These are phyloP conservation scores for Sminthurinus aureus DNA, from an alignment of 2,888 invertebrate species.

Conservation along the genomic window DNA sequence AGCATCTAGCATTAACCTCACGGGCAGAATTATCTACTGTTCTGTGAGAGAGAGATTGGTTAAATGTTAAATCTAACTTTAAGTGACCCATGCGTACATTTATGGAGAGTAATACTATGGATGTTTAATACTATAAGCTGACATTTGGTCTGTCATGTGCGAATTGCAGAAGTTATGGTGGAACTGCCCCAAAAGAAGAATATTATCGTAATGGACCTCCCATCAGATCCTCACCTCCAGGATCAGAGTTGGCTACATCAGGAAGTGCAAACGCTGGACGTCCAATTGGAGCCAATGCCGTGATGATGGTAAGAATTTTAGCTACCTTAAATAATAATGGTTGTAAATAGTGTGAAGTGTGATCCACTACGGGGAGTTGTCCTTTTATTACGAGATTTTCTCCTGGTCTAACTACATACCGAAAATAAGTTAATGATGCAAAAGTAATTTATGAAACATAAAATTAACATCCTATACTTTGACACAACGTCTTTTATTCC, in stretches of 20 bases:
- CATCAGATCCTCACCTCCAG: conserved; percentile 56
- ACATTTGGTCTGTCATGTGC: neutral
- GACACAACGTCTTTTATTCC: no score
- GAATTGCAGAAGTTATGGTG: conserved; percentile 52
- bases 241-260: conserved; percentile 48
- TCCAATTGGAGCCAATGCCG: conserved; percentile 77
- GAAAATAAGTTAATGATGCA: no score
- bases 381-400: no score
- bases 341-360: no score
- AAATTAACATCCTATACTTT: no score
- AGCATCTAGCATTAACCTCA: neutral
- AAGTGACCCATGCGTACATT: neutral
- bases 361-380: no score
- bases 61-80: neutral
- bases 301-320: conserved; percentile 82
- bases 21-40: neutral
- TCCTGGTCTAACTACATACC: no score
- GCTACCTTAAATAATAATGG: no score
- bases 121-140: neutral
- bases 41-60: neutral
- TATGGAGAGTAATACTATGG: neutral
- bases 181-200: conserved; percentile 58
- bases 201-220: conserved; percentile 58
- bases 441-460: no score
- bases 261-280: conserved; percentile 57